A percentile compares a stretch with the other conserved stretches of the same genome.
Evolutionary conservation across 2,888 invertebrate genomes (phyloP).

Genomic region (Drosophila infuscata): DNA sequence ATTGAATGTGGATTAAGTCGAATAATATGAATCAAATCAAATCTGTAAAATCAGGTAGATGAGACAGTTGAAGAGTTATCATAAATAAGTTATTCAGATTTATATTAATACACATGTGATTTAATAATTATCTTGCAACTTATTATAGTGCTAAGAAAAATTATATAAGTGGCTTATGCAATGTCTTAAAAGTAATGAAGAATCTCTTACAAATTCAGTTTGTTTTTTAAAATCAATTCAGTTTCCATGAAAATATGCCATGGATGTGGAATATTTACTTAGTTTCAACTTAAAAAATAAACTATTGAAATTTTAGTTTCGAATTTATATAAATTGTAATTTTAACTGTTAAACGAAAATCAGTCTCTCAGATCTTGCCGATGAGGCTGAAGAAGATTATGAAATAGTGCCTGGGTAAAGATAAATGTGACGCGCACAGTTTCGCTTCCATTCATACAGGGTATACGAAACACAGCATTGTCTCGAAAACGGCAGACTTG

Average conservation of each 20-base stretch:
- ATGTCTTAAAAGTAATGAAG: neutral
- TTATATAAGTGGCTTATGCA: too few relatives aligned
- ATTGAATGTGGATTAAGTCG: neutral
- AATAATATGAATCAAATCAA: neutral
- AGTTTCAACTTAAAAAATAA: neutral
- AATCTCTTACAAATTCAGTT: neutral
- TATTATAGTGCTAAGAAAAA: too few relatives aligned
- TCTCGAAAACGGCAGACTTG: constrained; percentile 28
- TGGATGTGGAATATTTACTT: neutral
- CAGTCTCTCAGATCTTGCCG: neutral
- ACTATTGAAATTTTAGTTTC: neutral
- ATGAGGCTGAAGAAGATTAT: neutral
- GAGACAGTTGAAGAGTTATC: neutral
- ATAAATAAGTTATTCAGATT: neutral
- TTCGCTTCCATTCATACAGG: constrained; percentile 9
- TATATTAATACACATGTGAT: neutral
- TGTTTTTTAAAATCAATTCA: neutral
- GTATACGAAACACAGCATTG: constrained; percentile 2
- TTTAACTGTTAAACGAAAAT: neutral
- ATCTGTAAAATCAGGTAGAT: neutral
- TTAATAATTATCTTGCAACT: neutral
- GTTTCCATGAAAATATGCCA: neutral
- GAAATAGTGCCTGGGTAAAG: neutral
- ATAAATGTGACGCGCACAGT: neutral
- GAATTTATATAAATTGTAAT: neutral